Base-by-base conservation (phyloP, 2,888 invertebrate genomes). In the Drosophila sordidula region DNA sequence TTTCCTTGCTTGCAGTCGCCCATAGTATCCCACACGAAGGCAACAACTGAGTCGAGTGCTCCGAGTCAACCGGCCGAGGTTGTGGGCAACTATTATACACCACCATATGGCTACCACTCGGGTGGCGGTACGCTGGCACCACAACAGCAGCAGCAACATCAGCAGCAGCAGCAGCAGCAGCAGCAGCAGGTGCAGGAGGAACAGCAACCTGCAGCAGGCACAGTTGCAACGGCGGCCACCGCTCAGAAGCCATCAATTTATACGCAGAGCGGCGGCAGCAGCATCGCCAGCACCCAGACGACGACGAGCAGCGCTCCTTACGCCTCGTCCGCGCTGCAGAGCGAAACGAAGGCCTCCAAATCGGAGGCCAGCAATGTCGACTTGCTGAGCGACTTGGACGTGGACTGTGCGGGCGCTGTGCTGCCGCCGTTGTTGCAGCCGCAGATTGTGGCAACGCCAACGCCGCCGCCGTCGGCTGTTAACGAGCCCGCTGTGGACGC, bases 371-470 rank as follows among this genome's bases (percentile, higher is more conserved):
- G 65, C 34, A 94, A 95, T 57, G 93, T 96, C 50, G 97, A 97
- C 92, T 92, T 97, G 34, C 91, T 97, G 6, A 95, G 96, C 0
- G 97, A 95, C 50, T 94, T 97, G 47, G 96, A 97, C 90, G 95
- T 97, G 46, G 96, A 97, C 90, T 95, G 96, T 77, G 94, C 95
- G 0, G 86, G 67, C 0, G 72, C 75, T 9, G 79, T 90, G 14
- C 81, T 90, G 6, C 80, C 90, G 22, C 83, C 89, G 0, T 64
- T 89, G 16, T 65, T 92, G n/a, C 90, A 91, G 62, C 91, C 92
- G 2, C 74, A 89, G 66, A 76, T 90, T 34, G 72, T 89, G 16
- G 70, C 82, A 16, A 80, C 80, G 18, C 81, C 78, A 3, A 78
- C 81, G 0, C 78, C 89, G 6, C 74, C 89, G 11, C 57, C 72